Base-by-base conservation (phyloP, 2,888 invertebrate genomes). In the Oscheius sp. region DNA sequence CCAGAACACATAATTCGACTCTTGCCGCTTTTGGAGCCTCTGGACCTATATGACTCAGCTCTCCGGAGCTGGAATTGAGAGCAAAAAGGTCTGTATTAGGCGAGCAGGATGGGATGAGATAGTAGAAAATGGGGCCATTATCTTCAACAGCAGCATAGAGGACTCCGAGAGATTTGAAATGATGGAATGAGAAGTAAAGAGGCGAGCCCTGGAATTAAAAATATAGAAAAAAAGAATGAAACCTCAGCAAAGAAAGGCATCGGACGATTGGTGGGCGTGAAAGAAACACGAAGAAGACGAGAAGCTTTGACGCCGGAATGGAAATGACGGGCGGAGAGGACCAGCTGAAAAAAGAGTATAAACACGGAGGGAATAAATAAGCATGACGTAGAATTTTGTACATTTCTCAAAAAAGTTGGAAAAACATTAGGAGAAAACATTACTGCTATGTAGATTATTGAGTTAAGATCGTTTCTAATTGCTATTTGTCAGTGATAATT, bases 101-200 rank as follows among this genome's bases (percentile, higher is more conserved):
- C 8, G 50, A 64, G 56, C 65, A 65, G 20, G 44, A 44, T 14
- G 65, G 65, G n/a, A 65, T 51, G 14, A 65, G 38, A 38, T 65
- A 65, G 54, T 65, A 65, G 51, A 54, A 41, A 4, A 45, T 30
- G 14, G 17, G 41, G 17, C 54, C 65, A 14, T n/a, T 9, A 38
- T 54, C 65, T 20, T 51, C 56, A 9, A 36, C 30, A 1, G 22
- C 14, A 2, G 65, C 65, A 9, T 36, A 14, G 22, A 65, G 9
- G 9, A 12, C 12, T 12, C 65, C 65, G 6, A 65, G 26, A 20
- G 41, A 20, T 1, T 24, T 38, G 12, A 14, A 36, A 9, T 44
- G 22, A 1, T 30, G 54, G 45, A 65, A 49, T 2, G 20, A 22
- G 44, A 54, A 65, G 14, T 59, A 59, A 8, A 59, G 26, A 24